Conservation (phyloP, 2,888 invertebrate genomes). For the Nemotelus pantherinus region DNA sequence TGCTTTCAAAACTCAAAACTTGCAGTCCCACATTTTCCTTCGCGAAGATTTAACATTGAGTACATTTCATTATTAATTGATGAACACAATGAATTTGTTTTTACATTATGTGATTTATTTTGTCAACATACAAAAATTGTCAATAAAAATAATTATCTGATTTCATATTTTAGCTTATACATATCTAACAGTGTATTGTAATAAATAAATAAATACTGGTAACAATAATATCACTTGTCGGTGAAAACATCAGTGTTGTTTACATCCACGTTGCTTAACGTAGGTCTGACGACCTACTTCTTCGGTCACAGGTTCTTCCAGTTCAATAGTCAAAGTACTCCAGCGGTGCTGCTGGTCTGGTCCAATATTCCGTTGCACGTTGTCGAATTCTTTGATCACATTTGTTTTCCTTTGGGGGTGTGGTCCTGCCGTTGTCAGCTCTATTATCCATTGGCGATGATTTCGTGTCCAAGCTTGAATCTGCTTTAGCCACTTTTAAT, state of each 20-base stretch:
- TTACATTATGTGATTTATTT: no score
- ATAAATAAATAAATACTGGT: constrained; percentile 38
- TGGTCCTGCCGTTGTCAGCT: background rate
- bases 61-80: no score
- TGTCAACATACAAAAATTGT: no score
- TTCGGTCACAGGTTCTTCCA: background rate
- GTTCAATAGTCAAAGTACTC: constrained; percentile 33
- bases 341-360: constrained; percentile 32
- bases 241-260: background rate
- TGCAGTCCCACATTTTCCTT: no score
- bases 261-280: background rate
- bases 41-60: no score
- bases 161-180: no score
- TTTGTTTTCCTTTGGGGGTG: background rate
- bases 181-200: background rate
- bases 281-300: background rate
- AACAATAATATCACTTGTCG: constrained; percentile 8
- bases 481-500: constrained; percentile 30
- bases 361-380: constrained; percentile 39
- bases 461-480: background rate
- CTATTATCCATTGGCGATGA: constrained; percentile 1
- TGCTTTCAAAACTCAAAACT: no score
- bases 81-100: no score
- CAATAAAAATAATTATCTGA: no score
- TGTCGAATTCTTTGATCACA: constrained; percentile 5